Percentiles rank a stretch among this genome's conserved stretches.
Conservation (phyloP, 2,797 vertebrate species). For the Rhinella marina region DNA sequence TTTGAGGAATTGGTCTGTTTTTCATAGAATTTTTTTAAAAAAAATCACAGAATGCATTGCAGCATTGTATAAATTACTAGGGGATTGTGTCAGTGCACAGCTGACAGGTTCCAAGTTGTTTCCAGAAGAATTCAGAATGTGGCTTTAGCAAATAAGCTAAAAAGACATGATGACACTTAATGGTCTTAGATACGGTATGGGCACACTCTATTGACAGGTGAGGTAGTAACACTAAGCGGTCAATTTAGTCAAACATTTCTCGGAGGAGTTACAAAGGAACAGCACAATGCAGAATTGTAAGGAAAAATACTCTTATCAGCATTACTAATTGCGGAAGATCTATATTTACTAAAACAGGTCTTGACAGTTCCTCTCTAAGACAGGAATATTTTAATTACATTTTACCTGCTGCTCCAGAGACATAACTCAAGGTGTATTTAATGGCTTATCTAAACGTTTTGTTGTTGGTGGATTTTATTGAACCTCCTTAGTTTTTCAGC, state of each 20-base stretch:
- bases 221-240: neutral
- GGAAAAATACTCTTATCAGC: too few relatives aligned
- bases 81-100: too few relatives aligned
- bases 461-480: conserved; percentile 6
- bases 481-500: neutral
- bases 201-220: neutral
- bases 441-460: conserved; percentile 34
- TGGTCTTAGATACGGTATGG: neutral
- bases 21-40: too few relatives aligned
- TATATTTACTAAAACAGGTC: neutral
- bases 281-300: too few relatives aligned
- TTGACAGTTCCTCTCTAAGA: neutral
- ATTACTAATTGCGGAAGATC: too few relatives aligned
- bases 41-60: too few relatives aligned
- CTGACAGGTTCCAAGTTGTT: too few relatives aligned
- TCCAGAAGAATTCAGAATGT: neutral
- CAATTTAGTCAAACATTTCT: neutral
- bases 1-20: too few relatives aligned
- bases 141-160: neutral
- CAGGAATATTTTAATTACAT: neutral
- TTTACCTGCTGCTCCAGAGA: neutral
- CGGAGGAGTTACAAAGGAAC: too few relatives aligned
- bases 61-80: too few relatives aligned
- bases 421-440: neutral
- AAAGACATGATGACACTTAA: neutral